These are phyloP conservation scores for Plodia interpunctella DNA, from an alignment of 1,140 invertebrate genomes.

Conservation along the genomic window DNA sequence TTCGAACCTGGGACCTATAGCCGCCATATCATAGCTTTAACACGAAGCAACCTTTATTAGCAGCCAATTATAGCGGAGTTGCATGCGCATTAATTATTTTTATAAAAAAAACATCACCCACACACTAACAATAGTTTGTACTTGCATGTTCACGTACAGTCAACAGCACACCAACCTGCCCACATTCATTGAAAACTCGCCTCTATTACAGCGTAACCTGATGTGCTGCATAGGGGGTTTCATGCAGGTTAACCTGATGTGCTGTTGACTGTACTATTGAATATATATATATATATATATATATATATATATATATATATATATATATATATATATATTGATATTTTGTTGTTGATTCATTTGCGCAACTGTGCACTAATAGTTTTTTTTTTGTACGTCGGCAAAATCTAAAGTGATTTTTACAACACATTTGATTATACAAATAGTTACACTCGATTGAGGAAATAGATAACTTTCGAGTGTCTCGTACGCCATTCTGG, in stretches of 20 bases:
- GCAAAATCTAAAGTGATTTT: background rate
- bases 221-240: too few species aligned
- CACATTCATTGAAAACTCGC: too few species aligned
- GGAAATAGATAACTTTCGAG: too few species aligned
- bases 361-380: conserved; percentile 17
- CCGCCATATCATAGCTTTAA: background rate
- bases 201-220: too few species aligned
- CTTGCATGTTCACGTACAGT: conserved; percentile 26
- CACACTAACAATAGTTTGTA: conserved; percentile 15
- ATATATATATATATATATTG: conserved; percentile 40
- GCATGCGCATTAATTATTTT: conserved; percentile 15
- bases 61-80: conserved; percentile 14
- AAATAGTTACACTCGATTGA: too few species aligned
- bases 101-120: conserved; percentile 5
- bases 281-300: too few species aligned
- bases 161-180: too few species aligned
- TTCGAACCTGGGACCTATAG: too few species aligned
- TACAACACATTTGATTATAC: background rate
- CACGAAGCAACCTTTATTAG: background rate
- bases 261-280: too few species aligned
- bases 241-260: too few species aligned
- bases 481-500: too few species aligned
- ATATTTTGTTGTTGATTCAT: conserved; percentile 36
- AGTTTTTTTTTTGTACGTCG: background rate
- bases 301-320: too few species aligned